Base-by-base conservation (phyloP, 2,797 vertebrate species). In the Crenuchus spilurus region DNA sequence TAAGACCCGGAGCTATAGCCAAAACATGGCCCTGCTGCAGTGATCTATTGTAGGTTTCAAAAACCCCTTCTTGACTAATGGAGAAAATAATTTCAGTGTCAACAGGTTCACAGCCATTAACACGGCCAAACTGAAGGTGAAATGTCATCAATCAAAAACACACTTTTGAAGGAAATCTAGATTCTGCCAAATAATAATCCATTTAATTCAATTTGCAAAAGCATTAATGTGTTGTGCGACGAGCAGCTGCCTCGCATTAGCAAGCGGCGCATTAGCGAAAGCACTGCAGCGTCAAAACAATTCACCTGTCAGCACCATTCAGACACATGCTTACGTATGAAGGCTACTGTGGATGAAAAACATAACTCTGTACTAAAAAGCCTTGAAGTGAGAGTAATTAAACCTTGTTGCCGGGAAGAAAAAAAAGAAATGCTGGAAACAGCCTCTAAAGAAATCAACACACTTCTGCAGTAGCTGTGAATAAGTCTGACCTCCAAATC, bases 141-240 rank as follows among this genome's bases (percentile, higher is more conserved):
- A n/a, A n/a, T n/a, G n/a, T n/a, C n/a, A n/a, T n/a, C n/a, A n/a
- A n/a, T n/a, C n/a, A n/a, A n/a, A n/a, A n/a, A n/a, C n/a, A n/a
- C n/a, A n/a, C n/a, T n/a, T n/a, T n/a, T n/a, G n/a, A n/a, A n/a
- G 64, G 28, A 35, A 75, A 62, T 28, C 6, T 35, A 11, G 46
- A 20, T 14, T 18, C 61, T 6, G 13, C 31, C 31, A 14, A 20
- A 39, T 48, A 57, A 57, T 44, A 52, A 57, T 48, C 49, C 30
- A 48, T 70, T 76, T 70, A 64, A 76, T 70, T 76, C 49, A 70
- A 70, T 76, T 76, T 64, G 39, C 74, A 28, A 52, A 13, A 14
- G 31, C 73, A 52, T 37, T 69, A 75, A 75, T 62, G 65, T 18
- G 65, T 41, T 46, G 30, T 57, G 24, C 26, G 1, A 44, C 6